Evolutionary conservation across 2,113 vertebrate species (phyloP).

Genomic region (Balaeniceps rex): DNA sequence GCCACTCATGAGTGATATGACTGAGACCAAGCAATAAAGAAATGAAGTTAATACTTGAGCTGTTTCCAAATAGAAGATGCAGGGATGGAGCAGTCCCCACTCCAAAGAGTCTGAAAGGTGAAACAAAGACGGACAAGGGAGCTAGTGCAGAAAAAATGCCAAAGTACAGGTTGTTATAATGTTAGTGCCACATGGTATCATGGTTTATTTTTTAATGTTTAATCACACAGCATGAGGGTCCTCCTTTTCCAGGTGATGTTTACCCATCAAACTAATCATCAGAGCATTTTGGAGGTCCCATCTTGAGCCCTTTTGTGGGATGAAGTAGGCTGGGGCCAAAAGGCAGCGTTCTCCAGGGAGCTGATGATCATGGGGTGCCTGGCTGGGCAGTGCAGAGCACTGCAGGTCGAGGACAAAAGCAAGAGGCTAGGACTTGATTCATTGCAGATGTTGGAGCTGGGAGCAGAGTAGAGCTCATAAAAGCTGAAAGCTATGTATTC

Average conservation of each 20-base stretch:
- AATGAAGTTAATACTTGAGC: neutral
- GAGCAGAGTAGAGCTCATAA: neutral
- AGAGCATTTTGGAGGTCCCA: neutral
- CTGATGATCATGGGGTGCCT: fast-evolving
- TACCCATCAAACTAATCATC: neutral
- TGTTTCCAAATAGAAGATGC: neutral
- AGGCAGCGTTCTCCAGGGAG: neutral
- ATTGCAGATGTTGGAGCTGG: neutral
- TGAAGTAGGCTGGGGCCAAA: neutral
- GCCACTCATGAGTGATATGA: neutral
- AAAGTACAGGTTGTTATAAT: neutral
- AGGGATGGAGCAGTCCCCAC: neutral
- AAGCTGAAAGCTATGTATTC: neutral
- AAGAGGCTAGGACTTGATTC: neutral
- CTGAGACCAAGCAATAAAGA: neutral
- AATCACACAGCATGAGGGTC: neutral
- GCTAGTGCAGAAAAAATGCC: neutral
- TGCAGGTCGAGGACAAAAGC: neutral
- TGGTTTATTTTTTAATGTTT: neutral
- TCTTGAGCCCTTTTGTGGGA: neutral
- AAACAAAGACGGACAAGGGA: neutral
- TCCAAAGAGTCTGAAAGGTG: neutral
- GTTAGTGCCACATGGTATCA: neutral
- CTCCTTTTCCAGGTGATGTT: neutral
- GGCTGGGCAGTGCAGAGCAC: neutral